Evolutionary conservation across 1,140 invertebrate species (phyloP), one percentile per base, ranked within the genome.

Genomic region (Formica exsecta): DNA sequence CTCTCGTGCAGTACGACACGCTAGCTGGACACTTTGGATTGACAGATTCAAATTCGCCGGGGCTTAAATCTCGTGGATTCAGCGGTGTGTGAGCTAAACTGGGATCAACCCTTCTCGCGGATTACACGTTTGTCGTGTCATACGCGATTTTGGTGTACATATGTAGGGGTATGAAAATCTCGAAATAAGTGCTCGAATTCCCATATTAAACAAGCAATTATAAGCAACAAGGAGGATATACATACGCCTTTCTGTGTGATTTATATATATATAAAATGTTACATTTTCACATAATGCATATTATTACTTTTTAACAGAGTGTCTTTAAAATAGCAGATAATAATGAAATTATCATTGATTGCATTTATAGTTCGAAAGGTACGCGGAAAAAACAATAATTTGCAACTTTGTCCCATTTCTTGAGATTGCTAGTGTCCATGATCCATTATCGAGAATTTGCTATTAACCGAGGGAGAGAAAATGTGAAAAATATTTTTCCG

Each of bases 71-170:
- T 70, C 70, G 71, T 86, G 83, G 87, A 87, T 91, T 71, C 76
- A 74, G 77, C 83, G 80, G 89, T 75, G 89, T 90, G 89, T 89
- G 89, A 92, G 92, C 91, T 94, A 93, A 94, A 94, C 92, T 76
- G 90, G 94, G 93, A 94, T 95, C 93, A 94, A 95, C 93, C 93
- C 93, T 94, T 94, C 92, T 86, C 90, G 74, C 87, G 93, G 94
- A 94, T 94, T 94, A 94, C 86, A 86, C 74, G 87, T 87, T 83
- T 92, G 94, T 94, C 93, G 93, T 91, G 93, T 93, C 92, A 93
- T 92, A 93, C 91, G 90, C 93, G 92, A 93, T 92, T 94, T 93
- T 89, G 90, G 71, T 68, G 44, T 54, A 48, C 38, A 36, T 36
- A 73, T 36, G 71, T 71, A 44, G 84, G 86, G 84, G 25, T 73